These are phyloP conservation scores for Amniataba percoides DNA, from an alignment of 2,797 vertebrate species.

Conservation along the genomic window DNA sequence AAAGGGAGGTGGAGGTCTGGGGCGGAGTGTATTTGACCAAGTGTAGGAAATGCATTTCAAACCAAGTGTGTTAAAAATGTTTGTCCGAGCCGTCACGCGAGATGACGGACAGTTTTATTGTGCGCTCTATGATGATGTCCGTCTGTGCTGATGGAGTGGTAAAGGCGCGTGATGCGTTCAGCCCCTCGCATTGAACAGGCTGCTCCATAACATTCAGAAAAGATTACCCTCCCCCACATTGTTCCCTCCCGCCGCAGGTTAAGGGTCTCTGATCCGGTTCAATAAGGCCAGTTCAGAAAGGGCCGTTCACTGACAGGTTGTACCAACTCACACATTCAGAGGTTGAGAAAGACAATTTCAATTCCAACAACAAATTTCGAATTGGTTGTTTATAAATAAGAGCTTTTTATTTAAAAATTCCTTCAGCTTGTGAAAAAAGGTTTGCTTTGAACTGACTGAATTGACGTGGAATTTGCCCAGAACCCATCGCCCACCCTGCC, in stretches of 20 bases:
- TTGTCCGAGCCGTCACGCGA: constrained; percentile 25
- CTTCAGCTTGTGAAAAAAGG: constrained; percentile 65
- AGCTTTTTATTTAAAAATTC: constrained; percentile 78
- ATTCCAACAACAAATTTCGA: constrained; percentile 66
- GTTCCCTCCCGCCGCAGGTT: constrained; percentile 56
- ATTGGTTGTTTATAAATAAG: constrained; percentile 78
- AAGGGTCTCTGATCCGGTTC: constrained; percentile 69
- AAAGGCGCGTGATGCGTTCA: constrained; percentile 80
- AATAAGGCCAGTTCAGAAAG: constrained; percentile 78
- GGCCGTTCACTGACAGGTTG: constrained; percentile 58
- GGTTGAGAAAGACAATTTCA: constrained; percentile 64
- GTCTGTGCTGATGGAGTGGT: constrained; percentile 77
- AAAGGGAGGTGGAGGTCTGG: constrained; percentile 61
- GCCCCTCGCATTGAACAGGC: constrained; percentile 78
- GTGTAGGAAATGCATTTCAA: constrained; percentile 70
- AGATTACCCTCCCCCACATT: constrained; percentile 45
- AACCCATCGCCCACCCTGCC: constrained; percentile 67
- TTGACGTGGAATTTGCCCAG: constrained; percentile 62
- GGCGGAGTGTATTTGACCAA: constrained; percentile 66
- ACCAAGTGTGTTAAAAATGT: constrained; percentile 74
- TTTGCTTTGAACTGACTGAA: constrained; percentile 69
- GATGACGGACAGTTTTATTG: constrained; percentile 44
- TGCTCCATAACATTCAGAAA: constrained; percentile 86
- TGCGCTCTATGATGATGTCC: constrained; percentile 64
- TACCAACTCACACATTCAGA: constrained; percentile 79